Percentiles rank a stretch among this genome's conserved stretches.
Evolutionary conservation across 2,888 invertebrate species (phyloP).

Genomic region (Drosophila antonietae): DNA sequence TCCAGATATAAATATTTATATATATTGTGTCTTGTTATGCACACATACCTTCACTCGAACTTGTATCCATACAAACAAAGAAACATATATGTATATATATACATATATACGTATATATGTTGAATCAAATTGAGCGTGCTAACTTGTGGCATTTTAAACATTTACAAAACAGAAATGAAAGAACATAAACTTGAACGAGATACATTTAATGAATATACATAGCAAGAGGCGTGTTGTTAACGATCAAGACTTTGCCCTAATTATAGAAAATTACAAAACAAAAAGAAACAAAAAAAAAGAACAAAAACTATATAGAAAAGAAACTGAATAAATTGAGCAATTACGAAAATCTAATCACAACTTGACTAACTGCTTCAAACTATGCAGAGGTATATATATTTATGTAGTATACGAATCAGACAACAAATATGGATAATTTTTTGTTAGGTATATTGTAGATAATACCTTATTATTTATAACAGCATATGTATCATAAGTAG

Average conservation of each 20-base stretch:
- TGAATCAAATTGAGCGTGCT: constrained; percentile 45
- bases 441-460: not conserved
- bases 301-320: constrained; percentile 50
- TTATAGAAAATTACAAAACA: constrained; percentile 42
- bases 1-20: constrained; percentile 22
- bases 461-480: not conserved
- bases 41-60: constrained; percentile 29
- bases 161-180: constrained; percentile 36
- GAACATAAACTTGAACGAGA: constrained; percentile 9
- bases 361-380: constrained; percentile 12
- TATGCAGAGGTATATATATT: not conserved
- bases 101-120: constrained; percentile 38
- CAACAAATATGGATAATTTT: not conserved
- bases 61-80: constrained; percentile 20
- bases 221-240: constrained; percentile 54
- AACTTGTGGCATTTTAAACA: constrained; percentile 53
- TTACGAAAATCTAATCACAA: constrained; percentile 38
- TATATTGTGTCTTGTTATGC: constrained; percentile 46
- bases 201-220: constrained; percentile 9
- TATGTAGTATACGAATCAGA: not conserved
- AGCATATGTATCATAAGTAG: too few species aligned
- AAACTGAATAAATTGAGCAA: constrained; percentile 58
- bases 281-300: constrained; percentile 17
- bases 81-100: constrained; percentile 3
- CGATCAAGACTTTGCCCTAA: constrained; percentile 60